Evolutionary conservation across 1,140 invertebrate species (phyloP), one percentile per base, ranked within the genome.

Genomic region (Micrasema minimum): DNA sequence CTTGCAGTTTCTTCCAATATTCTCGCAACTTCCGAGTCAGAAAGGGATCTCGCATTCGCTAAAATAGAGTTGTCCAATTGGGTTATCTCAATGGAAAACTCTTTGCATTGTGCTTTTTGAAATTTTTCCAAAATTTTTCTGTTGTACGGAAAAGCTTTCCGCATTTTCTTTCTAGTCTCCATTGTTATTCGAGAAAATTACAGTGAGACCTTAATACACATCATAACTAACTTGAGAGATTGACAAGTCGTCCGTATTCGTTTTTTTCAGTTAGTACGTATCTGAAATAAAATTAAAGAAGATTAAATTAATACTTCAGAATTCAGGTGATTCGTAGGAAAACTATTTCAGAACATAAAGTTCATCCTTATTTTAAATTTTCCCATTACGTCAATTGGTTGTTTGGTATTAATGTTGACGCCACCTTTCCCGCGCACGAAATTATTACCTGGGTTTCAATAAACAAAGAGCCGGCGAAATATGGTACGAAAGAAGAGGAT

Each of bases 401-500:
- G 23, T 55, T 55, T 55, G 51, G 51, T 55, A 55, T 37, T 31
- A 72, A 64, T 72, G 38, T 72, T 69, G 76, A 76, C 77, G 77
- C 77, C 79, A 84, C 82, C 82, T 84, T 84, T 84, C 82, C 82
- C 82, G 82, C 82, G 81, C 82, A 82, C 20, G 22, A 46, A 64
- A 37, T 55, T 31, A 2, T 4, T 16, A 7, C 7, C 3, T 12
- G 31, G 12, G 31, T 55, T 16, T 3, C 5, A 23, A 26, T n/a
- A 35, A 23, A 14, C 11, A n/a, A 55, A 55, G 9, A n/a, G n/a
- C n/a, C n/a, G n/a, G n/a, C 12, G 2, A 31, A 2, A 5, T 14
- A 55, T 2, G 5, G 26, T 55, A 7, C 7, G 7, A 31, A 31
- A 31, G 2, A 31, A 31, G 7, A 31, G 7, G 26, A 31, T 4